Conservation (phyloP, 2,888 invertebrate genomes). For the Mesorhabditis spiculigera region DNA sequence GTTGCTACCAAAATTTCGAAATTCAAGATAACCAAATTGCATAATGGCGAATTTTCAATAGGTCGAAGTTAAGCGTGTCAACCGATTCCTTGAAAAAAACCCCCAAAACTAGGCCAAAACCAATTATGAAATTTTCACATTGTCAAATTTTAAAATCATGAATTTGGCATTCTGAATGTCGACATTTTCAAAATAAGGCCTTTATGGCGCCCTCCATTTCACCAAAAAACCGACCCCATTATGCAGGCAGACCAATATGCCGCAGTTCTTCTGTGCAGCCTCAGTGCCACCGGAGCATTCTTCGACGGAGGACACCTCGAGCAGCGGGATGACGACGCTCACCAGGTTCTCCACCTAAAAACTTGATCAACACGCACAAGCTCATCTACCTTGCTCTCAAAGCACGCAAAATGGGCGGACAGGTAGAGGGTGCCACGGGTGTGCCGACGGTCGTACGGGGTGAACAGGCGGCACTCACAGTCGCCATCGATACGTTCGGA, state of each 20-base stretch:
- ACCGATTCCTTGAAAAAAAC: background rate
- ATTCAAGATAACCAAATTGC: background rate
- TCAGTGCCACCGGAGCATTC: conserved; percentile 28
- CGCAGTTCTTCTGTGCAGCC: conserved; percentile 18
- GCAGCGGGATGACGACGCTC: conserved; percentile 44
- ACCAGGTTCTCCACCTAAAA: conserved; percentile 49
- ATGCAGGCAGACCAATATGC: conserved; percentile 28
- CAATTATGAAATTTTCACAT: no score
- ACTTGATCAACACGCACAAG: background rate
- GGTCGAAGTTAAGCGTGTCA: background rate
- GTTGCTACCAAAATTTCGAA: background rate
- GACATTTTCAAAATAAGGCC: no score
- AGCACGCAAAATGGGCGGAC: conserved; percentile 90
- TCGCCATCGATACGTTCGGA: conserved; percentile 89
- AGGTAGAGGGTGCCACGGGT: conserved; percentile 83
- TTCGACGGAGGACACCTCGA: conserved; percentile 47
- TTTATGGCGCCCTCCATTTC: no score
- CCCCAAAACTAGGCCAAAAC: no score
- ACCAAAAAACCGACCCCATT: conserved; percentile 17
- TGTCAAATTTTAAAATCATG: no score
- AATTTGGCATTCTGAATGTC: no score
- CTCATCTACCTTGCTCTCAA: conserved; percentile 80
- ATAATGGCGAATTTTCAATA: background rate
- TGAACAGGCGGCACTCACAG: conserved; percentile 83
- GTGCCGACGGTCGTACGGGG: conserved; percentile 86